These are phyloP conservation scores for Cecidostiba fungosa DNA, from an alignment of 2,888 invertebrate genomes.

Conservation along the genomic window DNA sequence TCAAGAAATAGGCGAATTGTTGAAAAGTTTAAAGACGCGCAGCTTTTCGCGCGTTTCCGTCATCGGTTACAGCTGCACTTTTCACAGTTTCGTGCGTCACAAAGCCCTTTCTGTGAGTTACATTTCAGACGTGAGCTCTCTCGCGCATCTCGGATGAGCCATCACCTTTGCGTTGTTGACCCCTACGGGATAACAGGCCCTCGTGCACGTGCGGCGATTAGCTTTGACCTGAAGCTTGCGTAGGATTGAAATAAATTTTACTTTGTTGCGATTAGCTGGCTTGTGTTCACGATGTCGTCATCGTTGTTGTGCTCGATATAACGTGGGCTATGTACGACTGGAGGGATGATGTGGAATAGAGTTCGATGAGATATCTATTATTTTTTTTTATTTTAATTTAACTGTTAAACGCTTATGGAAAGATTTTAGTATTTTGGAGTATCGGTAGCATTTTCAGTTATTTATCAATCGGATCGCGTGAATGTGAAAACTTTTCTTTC, in stretches of 20 bases:
- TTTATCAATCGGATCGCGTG: too few relatives aligned
- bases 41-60: background rate
- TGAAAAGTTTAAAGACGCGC: background rate
- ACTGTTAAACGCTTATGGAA: too few relatives aligned
- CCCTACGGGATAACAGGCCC: background rate
- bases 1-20: background rate
- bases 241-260: background rate
- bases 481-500: too few relatives aligned
- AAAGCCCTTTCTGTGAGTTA: background rate
- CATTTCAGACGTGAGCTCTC: background rate
- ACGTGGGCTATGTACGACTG: background rate
- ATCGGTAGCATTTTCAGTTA: too few relatives aligned
- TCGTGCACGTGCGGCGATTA: background rate
- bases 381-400: too few relatives aligned
- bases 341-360: too few relatives aligned
- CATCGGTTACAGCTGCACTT: background rate
- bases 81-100: background rate
- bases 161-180: background rate
- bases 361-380: too few relatives aligned
- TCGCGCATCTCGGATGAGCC: background rate
- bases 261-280: background rate
- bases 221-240: background rate
- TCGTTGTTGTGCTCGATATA: background rate
- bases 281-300: background rate
- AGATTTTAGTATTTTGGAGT: too few relatives aligned